Percentiles rank a stretch among this genome's conserved stretches.
Evolutionary conservation across 2,797 vertebrate genomes (phyloP).

Genomic region (Chaetodon trifasciatus): DNA sequence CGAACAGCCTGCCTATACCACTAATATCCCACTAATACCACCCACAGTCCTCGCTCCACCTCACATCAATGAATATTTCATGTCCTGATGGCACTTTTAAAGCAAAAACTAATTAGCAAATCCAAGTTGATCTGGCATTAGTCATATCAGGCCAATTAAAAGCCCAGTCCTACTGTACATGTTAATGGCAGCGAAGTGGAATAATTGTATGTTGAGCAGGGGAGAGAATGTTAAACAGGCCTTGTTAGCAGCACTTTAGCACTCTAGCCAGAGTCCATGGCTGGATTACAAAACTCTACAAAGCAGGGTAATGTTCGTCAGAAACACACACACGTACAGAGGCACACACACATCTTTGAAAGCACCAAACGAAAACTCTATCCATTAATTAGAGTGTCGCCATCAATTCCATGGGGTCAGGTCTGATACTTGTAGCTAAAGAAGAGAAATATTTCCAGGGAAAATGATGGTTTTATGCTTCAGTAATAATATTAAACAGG

Average conservation of each 20-base stretch:
- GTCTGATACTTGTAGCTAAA: constrained; percentile 71
- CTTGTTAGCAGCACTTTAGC: constrained; percentile 89
- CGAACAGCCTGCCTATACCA: constrained; percentile 75
- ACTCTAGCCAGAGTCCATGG: constrained; percentile 84
- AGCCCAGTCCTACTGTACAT: constrained; percentile 85
- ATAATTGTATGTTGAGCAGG: constrained; percentile 89
- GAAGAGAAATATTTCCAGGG: constrained; percentile 74
- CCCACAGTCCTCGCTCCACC: constrained; percentile 83
- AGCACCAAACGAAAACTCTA: constrained; percentile 68
- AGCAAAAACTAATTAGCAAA: constrained; percentile 88
- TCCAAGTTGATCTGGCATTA: constrained; percentile 89
- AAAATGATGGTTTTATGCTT: constrained; percentile 74
- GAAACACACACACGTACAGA: constrained; percentile 49
- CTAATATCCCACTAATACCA: constrained; percentile 86
- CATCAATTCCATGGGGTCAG: constrained; percentile 75
- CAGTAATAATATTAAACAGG: constrained; percentile 75
- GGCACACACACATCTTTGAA: constrained; percentile 58
- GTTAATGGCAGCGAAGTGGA: constrained; percentile 86
- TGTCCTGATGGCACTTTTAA: constrained; percentile 88
- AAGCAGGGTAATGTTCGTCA: constrained; percentile 80
- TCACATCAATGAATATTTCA: constrained; percentile 88
- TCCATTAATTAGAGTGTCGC: constrained; percentile 80
- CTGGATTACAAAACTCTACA: constrained; percentile 85
- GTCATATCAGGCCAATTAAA: constrained; percentile 88
- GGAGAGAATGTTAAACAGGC: constrained; percentile 89